phyloP scores from a whole-genome alignment of 2,797 vertebrate species.

The Anisognathus igniventris region DNA sequence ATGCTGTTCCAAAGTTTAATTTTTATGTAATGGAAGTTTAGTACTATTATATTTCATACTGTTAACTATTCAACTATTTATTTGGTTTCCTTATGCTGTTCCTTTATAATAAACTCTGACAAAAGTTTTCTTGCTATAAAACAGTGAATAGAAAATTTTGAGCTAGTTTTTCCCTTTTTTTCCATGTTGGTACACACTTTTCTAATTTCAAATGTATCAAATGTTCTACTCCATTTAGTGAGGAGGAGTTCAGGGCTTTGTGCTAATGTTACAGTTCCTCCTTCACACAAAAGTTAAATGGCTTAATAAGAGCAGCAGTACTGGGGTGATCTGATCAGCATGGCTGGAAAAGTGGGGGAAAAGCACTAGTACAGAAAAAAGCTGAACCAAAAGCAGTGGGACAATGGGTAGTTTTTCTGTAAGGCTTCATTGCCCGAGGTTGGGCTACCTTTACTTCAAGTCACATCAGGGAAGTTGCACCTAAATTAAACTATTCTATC shows the following conservation, averaged over 20 bases:
- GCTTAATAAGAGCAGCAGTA: neutral
- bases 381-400: neutral
- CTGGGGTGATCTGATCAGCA: neutral
- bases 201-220: neutral
- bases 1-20: slow-evolving; percentile 49
- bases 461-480: neutral
- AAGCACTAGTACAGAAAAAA: neutral
- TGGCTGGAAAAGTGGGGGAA: neutral
- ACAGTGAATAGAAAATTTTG: neutral
- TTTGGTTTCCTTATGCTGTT: slow-evolving; percentile 39
- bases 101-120: slow-evolving; percentile 41
- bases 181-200: neutral
- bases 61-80: slow-evolving; percentile 53
- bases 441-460: neutral
- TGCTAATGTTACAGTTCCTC: neutral
- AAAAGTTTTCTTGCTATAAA: slow-evolving; percentile 20
- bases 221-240: neutral
- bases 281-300: neutral
- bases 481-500: neutral
- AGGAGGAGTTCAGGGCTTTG: neutral
- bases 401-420: neutral
- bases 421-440: neutral
- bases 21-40: slow-evolving; percentile 38
- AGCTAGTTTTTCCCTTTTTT: neutral
- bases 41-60: slow-evolving; percentile 23